phyloP scores from a whole-genome alignment of 2,113 vertebrate genomes.

The Hippocampus abdominalis region DNA sequence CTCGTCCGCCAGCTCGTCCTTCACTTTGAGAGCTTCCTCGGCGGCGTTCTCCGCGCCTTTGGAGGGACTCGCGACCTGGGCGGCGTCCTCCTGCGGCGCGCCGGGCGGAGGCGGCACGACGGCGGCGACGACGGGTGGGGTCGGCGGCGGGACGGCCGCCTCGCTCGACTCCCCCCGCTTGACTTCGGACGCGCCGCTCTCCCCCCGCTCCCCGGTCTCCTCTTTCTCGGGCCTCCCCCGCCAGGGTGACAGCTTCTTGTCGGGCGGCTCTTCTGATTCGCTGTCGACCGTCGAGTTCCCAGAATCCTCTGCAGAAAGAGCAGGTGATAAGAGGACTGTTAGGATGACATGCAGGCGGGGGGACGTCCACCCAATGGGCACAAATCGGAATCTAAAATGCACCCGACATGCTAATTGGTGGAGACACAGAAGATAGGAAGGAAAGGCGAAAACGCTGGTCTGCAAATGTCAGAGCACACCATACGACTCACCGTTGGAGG shows the following conservation, averaged over 20 bases:
- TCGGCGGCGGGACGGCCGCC: conserved; percentile 2
- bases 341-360: neutral
- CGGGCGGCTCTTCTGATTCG: conserved; percentile 66
- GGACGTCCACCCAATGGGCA: too few species aligned
- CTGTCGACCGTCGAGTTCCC: conserved; percentile 77
- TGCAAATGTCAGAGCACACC: neutral
- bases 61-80: conserved; percentile 25
- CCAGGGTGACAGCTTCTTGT: conserved; percentile 72
- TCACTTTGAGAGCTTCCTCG: neutral
- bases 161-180: conserved; percentile 22
- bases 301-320: conserved; percentile 61
- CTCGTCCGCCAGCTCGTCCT: neutral
- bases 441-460: too few species aligned
- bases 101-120: conserved; percentile 64
- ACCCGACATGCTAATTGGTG: too few species aligned
- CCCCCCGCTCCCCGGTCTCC: conserved; percentile 20
- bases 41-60: conserved; percentile 45
- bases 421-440: too few species aligned
- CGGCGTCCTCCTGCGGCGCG: conserved; percentile 57
- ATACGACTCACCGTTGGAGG: conserved; percentile 70
- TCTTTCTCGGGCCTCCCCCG: conserved; percentile 65
- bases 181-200: conserved; percentile 50
- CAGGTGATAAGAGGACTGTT: neutral
- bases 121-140: conserved; percentile 56
- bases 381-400: too few species aligned